Evolutionary conservation across 2,888 invertebrate species (phyloP).

Genomic region (Graphium colonna): DNA sequence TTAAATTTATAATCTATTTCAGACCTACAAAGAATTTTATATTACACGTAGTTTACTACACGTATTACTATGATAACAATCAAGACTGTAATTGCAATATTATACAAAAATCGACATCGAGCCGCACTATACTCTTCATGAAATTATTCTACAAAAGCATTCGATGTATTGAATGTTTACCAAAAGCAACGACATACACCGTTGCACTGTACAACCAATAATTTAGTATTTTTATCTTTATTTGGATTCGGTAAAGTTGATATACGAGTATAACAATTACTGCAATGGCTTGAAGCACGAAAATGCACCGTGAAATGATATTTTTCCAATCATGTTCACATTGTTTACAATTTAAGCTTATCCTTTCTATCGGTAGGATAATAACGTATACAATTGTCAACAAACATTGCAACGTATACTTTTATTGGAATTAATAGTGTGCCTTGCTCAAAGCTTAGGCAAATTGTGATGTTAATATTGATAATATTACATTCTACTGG

Average conservation of each 20-base stretch:
- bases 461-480: too few relatives aligned
- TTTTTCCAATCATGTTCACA: background rate
- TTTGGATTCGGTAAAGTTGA: conserved; percentile 1
- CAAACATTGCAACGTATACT: too few relatives aligned
- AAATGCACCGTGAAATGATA: conserved; percentile 3
- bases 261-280: conserved; percentile 17
- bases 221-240: conserved; percentile 14
- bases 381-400: background rate
- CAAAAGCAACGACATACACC: conserved; percentile 10
- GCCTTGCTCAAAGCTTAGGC: too few relatives aligned
- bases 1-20: too few relatives aligned
- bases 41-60: too few relatives aligned
- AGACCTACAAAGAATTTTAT: too few relatives aligned
- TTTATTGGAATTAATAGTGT: too few relatives aligned
- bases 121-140: background rate
- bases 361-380: background rate
- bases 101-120: too few relatives aligned
- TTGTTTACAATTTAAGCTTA: background rate
- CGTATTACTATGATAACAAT: too few relatives aligned
- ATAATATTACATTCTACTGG: too few relatives aligned
- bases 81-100: too few relatives aligned
- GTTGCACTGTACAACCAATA: background rate
- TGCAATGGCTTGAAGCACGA: background rate
- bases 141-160: background rate
- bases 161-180: conserved; percentile 8